phyloP scores from a whole-genome alignment of 1,140 invertebrate genomes.

The Littorina saxatilis region DNA sequence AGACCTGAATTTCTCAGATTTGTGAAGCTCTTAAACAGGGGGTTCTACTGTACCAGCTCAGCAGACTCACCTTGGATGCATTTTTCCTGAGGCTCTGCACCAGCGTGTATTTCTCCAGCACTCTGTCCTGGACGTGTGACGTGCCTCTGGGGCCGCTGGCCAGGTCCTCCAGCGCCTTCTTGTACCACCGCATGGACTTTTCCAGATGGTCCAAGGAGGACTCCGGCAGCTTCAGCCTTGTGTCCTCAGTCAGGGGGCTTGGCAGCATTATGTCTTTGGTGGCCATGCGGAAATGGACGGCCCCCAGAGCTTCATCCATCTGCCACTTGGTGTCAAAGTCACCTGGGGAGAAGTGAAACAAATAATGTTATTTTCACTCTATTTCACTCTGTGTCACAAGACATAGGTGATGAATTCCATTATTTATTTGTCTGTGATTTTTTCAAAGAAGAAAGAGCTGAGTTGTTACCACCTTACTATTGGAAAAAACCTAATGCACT shows the following conservation, averaged over 20 bases:
- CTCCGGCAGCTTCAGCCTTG: not conserved
- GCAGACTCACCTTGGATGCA: not conserved
- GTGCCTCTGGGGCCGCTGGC: not conserved
- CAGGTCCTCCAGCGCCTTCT: not conserved
- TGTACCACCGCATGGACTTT: constrained; percentile 16
- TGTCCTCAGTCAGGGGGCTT: not conserved
- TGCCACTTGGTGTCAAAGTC: constrained; percentile 24
- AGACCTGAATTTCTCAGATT: too few species aligned
- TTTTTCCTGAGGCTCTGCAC: not conserved
- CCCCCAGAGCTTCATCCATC: constrained; percentile 10
- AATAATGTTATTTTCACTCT: not conserved
- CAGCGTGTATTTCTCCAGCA: constrained; percentile 15
- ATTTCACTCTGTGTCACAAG: too few species aligned
- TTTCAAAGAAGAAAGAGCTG: too few species aligned
- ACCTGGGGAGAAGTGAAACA: not conserved
- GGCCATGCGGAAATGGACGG: constrained; percentile 13
- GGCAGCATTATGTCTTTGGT: not conserved
- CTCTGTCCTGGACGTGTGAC: not conserved
- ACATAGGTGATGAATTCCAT: too few species aligned
- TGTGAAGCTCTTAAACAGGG: too few species aligned
- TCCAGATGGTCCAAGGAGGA: constrained; percentile 14
- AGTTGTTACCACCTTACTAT: too few species aligned
- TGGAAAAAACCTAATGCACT: too few species aligned
- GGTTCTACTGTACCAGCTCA: too few species aligned
- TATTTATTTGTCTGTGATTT: too few species aligned